phyloP scores from a whole-genome alignment of 1,140 invertebrate genomes.

The Bombus soroeensis region DNA sequence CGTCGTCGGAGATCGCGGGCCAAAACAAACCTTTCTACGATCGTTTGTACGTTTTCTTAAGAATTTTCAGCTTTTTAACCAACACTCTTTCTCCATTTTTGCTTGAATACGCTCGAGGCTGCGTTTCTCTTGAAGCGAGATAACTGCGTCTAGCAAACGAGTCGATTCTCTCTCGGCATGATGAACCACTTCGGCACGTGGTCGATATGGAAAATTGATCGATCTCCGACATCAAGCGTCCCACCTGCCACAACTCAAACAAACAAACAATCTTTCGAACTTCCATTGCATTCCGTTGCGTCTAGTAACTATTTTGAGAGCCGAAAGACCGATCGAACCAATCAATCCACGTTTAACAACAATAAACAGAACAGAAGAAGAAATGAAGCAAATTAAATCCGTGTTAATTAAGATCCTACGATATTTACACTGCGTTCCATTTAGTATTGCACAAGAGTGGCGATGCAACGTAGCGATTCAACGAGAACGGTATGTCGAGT shows the following conservation, averaged over 20 bases:
- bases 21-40: conserved; percentile 21
- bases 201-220: neutral
- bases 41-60: conserved; percentile 23
- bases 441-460: conserved; percentile 20
- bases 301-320: conserved; percentile 4
- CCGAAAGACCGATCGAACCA: conserved; percentile 8
- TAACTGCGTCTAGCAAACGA: neutral
- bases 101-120: neutral
- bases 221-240: conserved; percentile 17
- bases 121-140: neutral
- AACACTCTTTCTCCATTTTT: conserved; percentile 25
- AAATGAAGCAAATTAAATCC: neutral
- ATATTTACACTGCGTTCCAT: conserved; percentile 10
- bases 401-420: conserved; percentile 16
- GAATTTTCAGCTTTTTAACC: conserved; percentile 9
- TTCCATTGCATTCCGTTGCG: conserved; percentile 63
- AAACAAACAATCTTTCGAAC: conserved; percentile 53
- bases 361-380: too few relatives aligned
- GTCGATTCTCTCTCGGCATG: neutral
- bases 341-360: neutral
- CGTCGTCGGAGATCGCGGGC: conserved; percentile 23
- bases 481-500: neutral
- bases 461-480: neutral
- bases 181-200: neutral
- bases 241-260: neutral